Percentiles rank a stretch among this genome's conserved stretches.
These are phyloP conservation scores for Columba guinea DNA, from an alignment of 2,797 vertebrate genomes.

Conservation along the genomic window DNA sequence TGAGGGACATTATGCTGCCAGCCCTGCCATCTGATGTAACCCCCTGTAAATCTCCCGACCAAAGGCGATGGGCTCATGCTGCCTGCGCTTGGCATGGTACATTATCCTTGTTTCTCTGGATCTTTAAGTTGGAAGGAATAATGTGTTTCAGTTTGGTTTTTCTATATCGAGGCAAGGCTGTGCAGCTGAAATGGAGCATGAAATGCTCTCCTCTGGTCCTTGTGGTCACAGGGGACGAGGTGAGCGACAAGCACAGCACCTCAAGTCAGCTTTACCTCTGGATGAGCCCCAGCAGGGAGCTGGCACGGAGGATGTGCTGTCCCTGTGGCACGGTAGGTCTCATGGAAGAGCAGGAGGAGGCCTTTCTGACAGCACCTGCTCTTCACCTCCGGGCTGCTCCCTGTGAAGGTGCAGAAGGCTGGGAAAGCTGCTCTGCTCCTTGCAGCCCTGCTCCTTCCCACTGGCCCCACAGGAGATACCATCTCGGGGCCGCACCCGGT, in stretches of 20 bases:
- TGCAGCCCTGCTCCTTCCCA: background rate
- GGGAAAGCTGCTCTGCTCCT: background rate
- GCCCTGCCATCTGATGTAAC: background rate
- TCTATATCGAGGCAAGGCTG: background rate
- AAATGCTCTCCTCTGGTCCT: background rate
- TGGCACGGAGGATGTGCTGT: accelerated
- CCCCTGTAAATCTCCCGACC: background rate
- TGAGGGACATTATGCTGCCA: background rate
- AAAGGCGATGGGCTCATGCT: background rate
- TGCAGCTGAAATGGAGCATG: background rate
- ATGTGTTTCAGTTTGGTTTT: background rate
- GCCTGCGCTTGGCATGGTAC: background rate
- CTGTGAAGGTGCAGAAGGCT: background rate
- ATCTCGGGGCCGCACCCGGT: accelerated
- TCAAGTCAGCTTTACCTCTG: accelerated
- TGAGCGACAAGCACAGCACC: background rate
- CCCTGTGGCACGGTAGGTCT: background rate
- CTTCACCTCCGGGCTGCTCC: background rate
- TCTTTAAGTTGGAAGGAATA: background rate
- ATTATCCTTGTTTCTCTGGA: background rate
- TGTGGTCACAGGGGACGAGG: background rate
- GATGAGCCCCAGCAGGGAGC: background rate
- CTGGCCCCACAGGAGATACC: background rate
- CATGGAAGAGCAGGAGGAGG: background rate
- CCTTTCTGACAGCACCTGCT: background rate